Conservation (phyloP, 2,888 invertebrate species). For the Agriopis leucophaearia region DNA sequence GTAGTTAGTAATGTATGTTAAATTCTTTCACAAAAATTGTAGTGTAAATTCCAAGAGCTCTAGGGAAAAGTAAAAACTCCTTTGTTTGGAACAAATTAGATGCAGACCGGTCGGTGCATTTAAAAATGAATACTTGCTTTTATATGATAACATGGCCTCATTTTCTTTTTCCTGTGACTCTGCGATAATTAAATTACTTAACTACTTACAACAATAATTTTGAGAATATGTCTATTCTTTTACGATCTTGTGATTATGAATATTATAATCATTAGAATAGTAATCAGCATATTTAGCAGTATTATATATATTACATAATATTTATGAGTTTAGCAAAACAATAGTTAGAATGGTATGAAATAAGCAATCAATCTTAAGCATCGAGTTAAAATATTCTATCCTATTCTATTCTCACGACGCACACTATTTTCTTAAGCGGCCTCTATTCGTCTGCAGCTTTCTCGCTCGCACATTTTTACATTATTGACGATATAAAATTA, state of each 20-base stretch:
- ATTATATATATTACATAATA: not conserved
- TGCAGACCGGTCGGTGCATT: constrained; percentile 38
- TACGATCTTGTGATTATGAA: not conserved
- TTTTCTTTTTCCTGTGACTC: constrained; percentile 45
- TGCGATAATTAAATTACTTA: constrained; percentile 20
- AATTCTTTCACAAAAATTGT: constrained; percentile 22
- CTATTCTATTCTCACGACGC: too few species aligned
- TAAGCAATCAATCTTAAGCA: not conserved
- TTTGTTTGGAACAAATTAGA: constrained; percentile 35
- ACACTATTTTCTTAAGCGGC: too few species aligned
- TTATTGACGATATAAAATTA: too few species aligned
- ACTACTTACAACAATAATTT: constrained; percentile 5
- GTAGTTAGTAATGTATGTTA: not conserved
- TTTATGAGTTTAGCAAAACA: not conserved
- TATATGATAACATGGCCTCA: constrained; percentile 44
- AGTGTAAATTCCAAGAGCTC: constrained; percentile 24
- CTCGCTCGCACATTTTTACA: too few species aligned
- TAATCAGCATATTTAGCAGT: not conserved
- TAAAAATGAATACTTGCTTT: constrained; percentile 38
- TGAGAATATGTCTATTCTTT: not conserved
- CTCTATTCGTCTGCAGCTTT: too few species aligned
- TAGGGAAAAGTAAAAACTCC: constrained; percentile 24
- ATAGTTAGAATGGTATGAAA: not conserved
- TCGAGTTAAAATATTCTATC: too few species aligned
- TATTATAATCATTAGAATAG: not conserved